A percentile compares a stretch with the other conserved stretches of the same genome.
These are phyloP conservation scores for Anorthoa munda DNA, from an alignment of 2,888 invertebrate species.

Conservation along the genomic window DNA sequence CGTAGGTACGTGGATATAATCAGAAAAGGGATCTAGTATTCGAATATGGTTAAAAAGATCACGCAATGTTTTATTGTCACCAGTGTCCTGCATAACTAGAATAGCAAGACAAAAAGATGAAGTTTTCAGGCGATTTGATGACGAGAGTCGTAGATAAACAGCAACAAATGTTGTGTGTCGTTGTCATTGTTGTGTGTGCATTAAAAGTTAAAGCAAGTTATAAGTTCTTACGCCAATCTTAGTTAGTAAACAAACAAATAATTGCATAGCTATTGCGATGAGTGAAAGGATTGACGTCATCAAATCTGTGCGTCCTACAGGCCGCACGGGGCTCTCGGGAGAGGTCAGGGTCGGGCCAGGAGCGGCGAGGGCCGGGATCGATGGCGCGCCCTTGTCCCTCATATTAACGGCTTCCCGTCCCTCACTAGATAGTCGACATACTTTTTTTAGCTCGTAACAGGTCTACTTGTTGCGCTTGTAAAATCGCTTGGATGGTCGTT, in stretches of 20 bases:
- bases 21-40: background rate
- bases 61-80: background rate
- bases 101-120: background rate
- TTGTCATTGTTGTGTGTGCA: no score
- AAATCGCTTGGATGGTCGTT: conserved; percentile 16
- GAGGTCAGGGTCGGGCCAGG: conserved; percentile 84
- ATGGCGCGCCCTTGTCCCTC: conserved; percentile 80
- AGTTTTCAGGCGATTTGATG: background rate
- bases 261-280: conserved; percentile 5
- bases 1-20: no score
- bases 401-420: conserved; percentile 65
- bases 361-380: conserved; percentile 75
- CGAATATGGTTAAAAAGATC: background rate
- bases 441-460: conserved; percentile 44
- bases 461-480: conserved; percentile 69
- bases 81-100: background rate
- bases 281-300: conserved; percentile 56
- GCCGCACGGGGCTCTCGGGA: conserved; percentile 57
- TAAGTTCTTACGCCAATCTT: background rate
- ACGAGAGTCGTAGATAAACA: background rate
- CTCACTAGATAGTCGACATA: conserved; percentile 46
- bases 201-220: background rate
- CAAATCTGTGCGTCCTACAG: conserved; percentile 41
- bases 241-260: conserved; percentile 38
- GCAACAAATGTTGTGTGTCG: no score